Percentiles rank a stretch among this genome's conserved stretches.
These are phyloP conservation scores for Boleophthalmus pectinirostris DNA, from an alignment of 2,113 vertebrate genomes.

Conservation along the genomic window DNA sequence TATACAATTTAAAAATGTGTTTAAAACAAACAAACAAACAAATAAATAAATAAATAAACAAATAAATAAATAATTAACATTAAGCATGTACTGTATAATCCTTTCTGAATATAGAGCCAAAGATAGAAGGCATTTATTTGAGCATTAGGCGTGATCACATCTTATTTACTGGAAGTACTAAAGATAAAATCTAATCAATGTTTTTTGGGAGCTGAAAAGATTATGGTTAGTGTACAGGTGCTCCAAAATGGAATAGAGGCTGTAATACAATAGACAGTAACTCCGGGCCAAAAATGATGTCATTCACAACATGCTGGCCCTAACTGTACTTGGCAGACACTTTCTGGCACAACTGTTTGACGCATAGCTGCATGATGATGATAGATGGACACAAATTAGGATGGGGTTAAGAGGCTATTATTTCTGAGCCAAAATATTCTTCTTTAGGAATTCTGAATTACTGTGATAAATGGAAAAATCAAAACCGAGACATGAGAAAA, in stretches of 20 bases:
- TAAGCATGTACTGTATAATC: not conserved
- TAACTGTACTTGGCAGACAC: slow-evolving; percentile 57
- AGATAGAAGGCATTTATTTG: slow-evolving; percentile 23
- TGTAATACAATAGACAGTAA: slow-evolving; percentile 34
- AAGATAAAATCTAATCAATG: slow-evolving; percentile 35
- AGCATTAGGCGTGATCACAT: slow-evolving; percentile 17
- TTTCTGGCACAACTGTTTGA: slow-evolving; percentile 50
- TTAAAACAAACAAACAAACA: too few species aligned
- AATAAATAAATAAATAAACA: too few species aligned
- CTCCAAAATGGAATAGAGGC: slow-evolving; percentile 33
- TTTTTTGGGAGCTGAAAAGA: slow-evolving; percentile 37
- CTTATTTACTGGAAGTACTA: slow-evolving; percentile 31
- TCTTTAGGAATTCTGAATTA: not conserved
- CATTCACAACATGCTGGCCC: slow-evolving; percentile 42
- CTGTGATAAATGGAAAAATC: not conserved
- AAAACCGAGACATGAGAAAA: not conserved
- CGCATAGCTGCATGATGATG: slow-evolving; percentile 46
- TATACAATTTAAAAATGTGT: too few species aligned
- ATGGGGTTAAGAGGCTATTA: slow-evolving; percentile 47
- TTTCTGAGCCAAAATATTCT: slow-evolving; percentile 16
- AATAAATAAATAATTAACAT: too few species aligned
- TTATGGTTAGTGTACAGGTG: slow-evolving; percentile 46
- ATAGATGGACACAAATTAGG: not conserved
- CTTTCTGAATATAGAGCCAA: not conserved
- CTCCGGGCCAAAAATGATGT: slow-evolving; percentile 58